Evolutionary conservation across 1,140 invertebrate species (phyloP), one percentile per base, ranked within the genome.

Genomic region (Aradophagus sp.): DNA sequence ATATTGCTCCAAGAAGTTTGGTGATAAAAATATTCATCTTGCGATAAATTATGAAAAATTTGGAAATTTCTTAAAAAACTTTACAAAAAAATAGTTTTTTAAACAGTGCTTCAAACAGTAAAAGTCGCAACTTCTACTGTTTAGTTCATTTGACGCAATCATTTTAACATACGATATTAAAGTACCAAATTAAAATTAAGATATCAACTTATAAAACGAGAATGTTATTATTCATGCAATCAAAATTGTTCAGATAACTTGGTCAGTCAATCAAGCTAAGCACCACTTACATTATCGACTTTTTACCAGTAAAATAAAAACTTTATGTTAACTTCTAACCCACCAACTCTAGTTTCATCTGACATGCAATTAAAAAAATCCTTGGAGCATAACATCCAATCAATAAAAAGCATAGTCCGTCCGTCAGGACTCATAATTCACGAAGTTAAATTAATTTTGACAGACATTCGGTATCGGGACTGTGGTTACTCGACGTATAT

Each of bases 291-390:
- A 55, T 68, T 68, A 59, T 68, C 55, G 65, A 68, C 61, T 68
- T 68, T 61, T 29, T 61, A 39, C 65, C 61, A 35, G 41, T 61
- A 23, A 68, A 68, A 68, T 68, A 68, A 68, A 68, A 59, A 68
- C 53, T 61, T 55, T 48, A 68, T 48, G 55, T 68, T 68, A 68
- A 68, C 55, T 68, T 61, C 42, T 41, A 68, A 68, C 65, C 61
- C 65, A 68, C 63, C 59, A 67, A 67, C 63, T 58, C 52, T 53
- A 67, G 58, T 67, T 67, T 67, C 63, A 58, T 58, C 63, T 67
- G 63, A 67, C 63, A 67, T 52, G 63, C 53, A 67, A 67, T 67
- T 67, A 67, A 67, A 67, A 67, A 67, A 67, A 67, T 67, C 63
- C 63, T 67, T 45, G 35, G 45, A 58, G 52, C 63, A 67, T 67